Percentiles rank a stretch among this genome's conserved stretches.
Conservation (phyloP, 2,797 vertebrate species). For the Sebastes matsubarae region DNA sequence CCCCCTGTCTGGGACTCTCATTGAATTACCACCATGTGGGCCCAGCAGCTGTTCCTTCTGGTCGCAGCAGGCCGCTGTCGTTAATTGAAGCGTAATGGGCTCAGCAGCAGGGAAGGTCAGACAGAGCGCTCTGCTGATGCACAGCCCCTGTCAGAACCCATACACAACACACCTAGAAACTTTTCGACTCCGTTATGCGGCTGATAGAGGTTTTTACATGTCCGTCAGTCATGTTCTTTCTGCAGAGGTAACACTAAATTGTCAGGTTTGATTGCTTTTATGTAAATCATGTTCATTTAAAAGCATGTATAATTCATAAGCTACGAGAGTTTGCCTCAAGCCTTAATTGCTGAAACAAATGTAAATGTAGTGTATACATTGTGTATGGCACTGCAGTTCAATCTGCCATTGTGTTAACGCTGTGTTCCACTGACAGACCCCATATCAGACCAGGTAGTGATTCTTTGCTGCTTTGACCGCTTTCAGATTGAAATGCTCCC, state of each 20-base stretch:
- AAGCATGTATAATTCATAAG: not conserved
- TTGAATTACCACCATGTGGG: slow-evolving; percentile 92
- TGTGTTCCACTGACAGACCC: not conserved
- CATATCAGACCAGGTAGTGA: not conserved
- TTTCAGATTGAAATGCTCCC: not conserved
- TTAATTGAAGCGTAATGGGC: slow-evolving; percentile 95
- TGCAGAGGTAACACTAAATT: not conserved
- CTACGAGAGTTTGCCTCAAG: not conserved
- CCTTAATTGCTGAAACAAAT: not conserved
- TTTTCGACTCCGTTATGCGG: slow-evolving; percentile 13
- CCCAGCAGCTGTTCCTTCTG: slow-evolving; percentile 91
- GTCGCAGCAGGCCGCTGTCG: slow-evolving; percentile 84
- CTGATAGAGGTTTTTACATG: not conserved
- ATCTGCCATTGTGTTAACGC: not conserved
- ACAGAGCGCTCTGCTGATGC: slow-evolving; percentile 81
- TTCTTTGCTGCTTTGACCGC: not conserved
- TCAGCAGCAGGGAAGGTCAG: slow-evolving; percentile 91
- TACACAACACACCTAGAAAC: slow-evolving; percentile 52
- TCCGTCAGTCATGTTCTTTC: not conserved
- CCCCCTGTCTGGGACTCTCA: slow-evolving; percentile 81
- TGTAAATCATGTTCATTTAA: not conserved
- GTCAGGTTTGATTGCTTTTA: not conserved
- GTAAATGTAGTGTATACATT: not conserved
- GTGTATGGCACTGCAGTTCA: not conserved
- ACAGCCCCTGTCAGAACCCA: slow-evolving; percentile 68